A percentile compares a stretch with the other conserved stretches of the same genome.
These are phyloP conservation scores for Uromys caudimaculatus DNA, from an alignment of 2,797 vertebrate species.

Conservation along the genomic window DNA sequence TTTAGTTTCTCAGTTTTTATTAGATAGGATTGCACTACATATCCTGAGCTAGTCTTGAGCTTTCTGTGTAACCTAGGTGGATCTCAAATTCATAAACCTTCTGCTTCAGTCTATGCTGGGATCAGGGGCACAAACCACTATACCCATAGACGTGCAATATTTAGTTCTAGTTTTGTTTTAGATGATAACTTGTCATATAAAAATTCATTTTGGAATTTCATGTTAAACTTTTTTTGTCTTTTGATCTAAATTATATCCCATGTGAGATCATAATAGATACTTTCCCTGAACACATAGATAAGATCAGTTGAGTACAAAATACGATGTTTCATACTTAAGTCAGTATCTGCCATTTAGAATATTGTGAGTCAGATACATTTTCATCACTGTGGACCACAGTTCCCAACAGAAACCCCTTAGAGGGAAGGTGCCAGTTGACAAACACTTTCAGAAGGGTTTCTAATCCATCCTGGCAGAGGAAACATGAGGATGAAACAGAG, in stretches of 20 bases:
- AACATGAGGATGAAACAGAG: not conserved
- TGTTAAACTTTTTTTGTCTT: not conserved
- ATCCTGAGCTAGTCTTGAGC: not conserved
- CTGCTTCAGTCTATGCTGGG: not conserved
- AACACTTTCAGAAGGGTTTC: not conserved
- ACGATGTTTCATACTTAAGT: not conserved
- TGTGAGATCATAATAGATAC: not conserved
- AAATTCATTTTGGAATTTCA: not conserved
- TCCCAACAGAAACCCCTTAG: not conserved
- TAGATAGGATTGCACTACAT: not conserved
- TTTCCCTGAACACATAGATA: not conserved
- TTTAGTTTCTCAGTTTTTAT: not conserved
- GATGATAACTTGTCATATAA: not conserved
- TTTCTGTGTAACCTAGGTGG: not conserved
- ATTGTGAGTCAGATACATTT: not conserved
- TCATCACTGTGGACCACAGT: not conserved
- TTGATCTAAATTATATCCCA: not conserved
- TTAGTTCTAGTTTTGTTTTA: conserved; percentile 7
- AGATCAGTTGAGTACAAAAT: conserved; percentile 4
- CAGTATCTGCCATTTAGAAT: not conserved
- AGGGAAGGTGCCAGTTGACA: not conserved
- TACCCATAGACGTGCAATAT: not conserved
- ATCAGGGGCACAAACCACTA: not conserved
- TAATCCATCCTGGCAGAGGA: not conserved
- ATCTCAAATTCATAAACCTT: not conserved